phyloP scores from a whole-genome alignment of 2,113 vertebrate genomes.

The Paramisgurnus dabryanus region DNA sequence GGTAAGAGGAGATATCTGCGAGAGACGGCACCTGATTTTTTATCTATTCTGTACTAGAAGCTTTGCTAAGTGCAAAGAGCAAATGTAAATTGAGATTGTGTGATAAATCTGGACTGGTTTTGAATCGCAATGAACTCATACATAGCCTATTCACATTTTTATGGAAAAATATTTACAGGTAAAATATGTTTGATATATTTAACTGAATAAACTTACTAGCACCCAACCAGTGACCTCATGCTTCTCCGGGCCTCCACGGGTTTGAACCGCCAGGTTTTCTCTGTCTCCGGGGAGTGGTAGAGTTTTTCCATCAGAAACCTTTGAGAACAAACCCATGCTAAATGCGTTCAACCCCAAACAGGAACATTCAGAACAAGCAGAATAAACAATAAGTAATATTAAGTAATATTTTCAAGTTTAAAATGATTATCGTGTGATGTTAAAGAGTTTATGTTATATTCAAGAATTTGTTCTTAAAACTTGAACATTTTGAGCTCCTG shows the following conservation, averaged over 20 bases:
- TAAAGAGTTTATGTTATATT: too few relatives aligned
- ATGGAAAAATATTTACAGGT: too few relatives aligned
- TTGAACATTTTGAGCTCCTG: too few relatives aligned
- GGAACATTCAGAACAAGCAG: too few relatives aligned
- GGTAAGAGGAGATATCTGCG: constrained; percentile 87
- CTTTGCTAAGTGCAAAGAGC: background rate
- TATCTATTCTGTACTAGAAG: background rate
- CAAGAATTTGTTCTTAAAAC: too few relatives aligned
- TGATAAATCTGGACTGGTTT: background rate
- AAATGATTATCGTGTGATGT: too few relatives aligned
- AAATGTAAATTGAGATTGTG: background rate
- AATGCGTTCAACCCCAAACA: too few relatives aligned
- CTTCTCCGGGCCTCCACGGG: constrained; percentile 91
- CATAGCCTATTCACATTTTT: background rate
- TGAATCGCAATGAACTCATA: background rate
- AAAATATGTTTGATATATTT: background rate
- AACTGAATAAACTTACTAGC: constrained; percentile 75
- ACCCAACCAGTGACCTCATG: constrained; percentile 96
- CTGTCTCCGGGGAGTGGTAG: constrained; percentile 88
- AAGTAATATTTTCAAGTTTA: too few relatives aligned
- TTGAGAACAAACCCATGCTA: background rate
- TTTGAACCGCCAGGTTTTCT: constrained; percentile 92
- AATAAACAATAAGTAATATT: too few relatives aligned
- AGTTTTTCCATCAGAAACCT: constrained; percentile 69
- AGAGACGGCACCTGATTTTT: background rate